A percentile compares a stretch with the other conserved stretches of the same genome.
Evolutionary conservation across 2,888 invertebrate genomes (phyloP).

Genomic region (Leptinotarsa rubiginosa): DNA sequence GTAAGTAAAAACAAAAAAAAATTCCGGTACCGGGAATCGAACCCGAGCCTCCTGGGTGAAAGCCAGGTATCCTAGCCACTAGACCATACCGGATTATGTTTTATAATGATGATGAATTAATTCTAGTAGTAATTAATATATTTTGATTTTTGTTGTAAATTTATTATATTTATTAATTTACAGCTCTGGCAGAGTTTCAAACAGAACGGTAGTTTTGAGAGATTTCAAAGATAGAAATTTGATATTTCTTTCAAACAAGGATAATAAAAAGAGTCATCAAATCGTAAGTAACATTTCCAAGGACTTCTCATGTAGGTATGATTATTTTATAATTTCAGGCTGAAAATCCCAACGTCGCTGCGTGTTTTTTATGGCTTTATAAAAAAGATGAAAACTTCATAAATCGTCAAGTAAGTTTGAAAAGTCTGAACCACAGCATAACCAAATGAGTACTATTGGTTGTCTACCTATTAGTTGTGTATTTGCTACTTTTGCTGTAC

Average conservation of each 20-base stretch:
- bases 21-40: conserved; percentile 77
- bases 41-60: conserved; percentile 81
- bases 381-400: conserved; percentile 49
- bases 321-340: conserved; percentile 54
- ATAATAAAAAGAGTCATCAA: conserved; percentile 65
- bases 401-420: conserved; percentile 55
- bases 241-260: conserved; percentile 65
- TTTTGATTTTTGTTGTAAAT: not conserved
- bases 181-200: conserved; percentile 64
- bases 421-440: too few species aligned
- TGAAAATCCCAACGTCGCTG: conserved; percentile 64
- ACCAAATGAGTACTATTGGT: not conserved
- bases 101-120: not conserved
- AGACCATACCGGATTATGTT: conserved; percentile 65
- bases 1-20: conserved; percentile 53
- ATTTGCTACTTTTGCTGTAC: too few species aligned
- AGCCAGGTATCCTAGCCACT: conserved; percentile 81
- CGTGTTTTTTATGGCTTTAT: conserved; percentile 66
- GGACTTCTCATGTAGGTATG: not conserved
- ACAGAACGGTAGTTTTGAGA: conserved; percentile 58
- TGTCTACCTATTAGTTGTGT: not conserved
- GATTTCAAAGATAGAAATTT: conserved; percentile 66
- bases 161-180: conserved; percentile 26
- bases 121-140: not conserved
- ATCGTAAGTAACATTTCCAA: conserved; percentile 60